Base-by-base conservation (phyloP, 2,797 vertebrate species). In the Parotocinclus haroldoi region DNA sequence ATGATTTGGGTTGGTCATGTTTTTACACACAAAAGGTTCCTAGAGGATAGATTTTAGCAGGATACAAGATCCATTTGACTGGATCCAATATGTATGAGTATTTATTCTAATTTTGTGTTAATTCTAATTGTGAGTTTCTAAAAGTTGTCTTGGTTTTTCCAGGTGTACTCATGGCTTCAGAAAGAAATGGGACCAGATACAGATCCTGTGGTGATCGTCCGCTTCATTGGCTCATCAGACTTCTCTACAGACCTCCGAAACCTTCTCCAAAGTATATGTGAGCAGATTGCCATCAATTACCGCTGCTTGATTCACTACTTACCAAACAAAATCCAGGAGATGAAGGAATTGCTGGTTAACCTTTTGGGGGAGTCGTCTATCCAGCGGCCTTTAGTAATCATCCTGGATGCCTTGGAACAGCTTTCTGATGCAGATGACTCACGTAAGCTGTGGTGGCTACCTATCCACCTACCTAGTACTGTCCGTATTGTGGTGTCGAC, bases 371-470 rank as follows among this genome's bases (percentile, higher is more conserved):
- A 99, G 82, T 93, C 97, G 48, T 94, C 96, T 10, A 89, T 92
- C 81, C 93, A 98, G 78, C 91, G 95, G 69, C 97, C 97, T 0
- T 81, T 99, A 69, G 91, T 99, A 59, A 94, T 99, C 56, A 87
- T 99, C 79, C 89, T 99, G 0, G 97, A 99, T 66, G 87, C 96
- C 69, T 86, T 99, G 39, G 97, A 99, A 78, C 96, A 99, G 77
- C 91, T 99, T 54, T 92, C 95, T 0, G 97, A 99, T n/a, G 88
- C 76, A 0, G 95, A 99, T 0, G 97, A 98, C 3, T 95, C 95
- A 38, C 93, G 96, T 71, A 98, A 96, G 79, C 89, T 99, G 17
- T 99, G 97, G 97, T 99, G 97, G 97, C 92, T 99, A 45, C 97
- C 97, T 0, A 71, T 92, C 52, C 94, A 96, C 77, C 91, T 99